Evolutionary conservation across 2,797 vertebrate genomes (phyloP).

Genomic region (Brachyalestes nurse): DNA sequence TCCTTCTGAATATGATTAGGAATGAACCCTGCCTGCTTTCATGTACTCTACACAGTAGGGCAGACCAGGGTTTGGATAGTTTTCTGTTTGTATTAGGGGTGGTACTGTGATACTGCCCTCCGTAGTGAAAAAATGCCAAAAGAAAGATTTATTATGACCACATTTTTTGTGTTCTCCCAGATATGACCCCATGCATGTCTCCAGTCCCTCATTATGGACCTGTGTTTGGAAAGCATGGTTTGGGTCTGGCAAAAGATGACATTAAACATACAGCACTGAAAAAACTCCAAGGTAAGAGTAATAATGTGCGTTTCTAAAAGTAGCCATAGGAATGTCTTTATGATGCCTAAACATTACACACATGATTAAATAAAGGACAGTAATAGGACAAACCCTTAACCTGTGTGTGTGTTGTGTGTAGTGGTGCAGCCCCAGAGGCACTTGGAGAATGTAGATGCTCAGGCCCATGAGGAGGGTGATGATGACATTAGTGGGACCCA

Average conservation of each 20-base stretch:
- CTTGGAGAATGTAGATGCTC: conserved; percentile 68
- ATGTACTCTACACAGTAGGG: too few relatives aligned
- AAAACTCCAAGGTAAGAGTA: conserved; percentile 83
- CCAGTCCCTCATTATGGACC: conserved; percentile 86
- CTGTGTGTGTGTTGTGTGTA: conserved; percentile 51
- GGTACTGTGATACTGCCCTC: background rate
- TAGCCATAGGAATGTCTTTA: background rate
- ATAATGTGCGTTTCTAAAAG: background rate
- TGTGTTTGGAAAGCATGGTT: conserved; percentile 80
- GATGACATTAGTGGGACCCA: conserved; percentile 97
- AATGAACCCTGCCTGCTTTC: too few relatives aligned
- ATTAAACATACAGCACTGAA: conserved; percentile 77
- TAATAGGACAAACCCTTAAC: background rate
- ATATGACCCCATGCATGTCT: conserved; percentile 92
- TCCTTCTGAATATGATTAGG: too few relatives aligned
- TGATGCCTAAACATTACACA: too few relatives aligned
- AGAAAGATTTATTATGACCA: conserved; percentile 5
- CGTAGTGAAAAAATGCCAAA: background rate
- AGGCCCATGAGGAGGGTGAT: conserved; percentile 85
- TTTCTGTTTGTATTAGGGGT: background rate
- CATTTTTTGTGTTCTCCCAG: conserved; percentile 68
- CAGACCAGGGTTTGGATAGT: too few relatives aligned
- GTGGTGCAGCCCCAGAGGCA: conserved; percentile 67
- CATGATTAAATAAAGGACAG: background rate
- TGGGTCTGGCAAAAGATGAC: conserved; percentile 82